A percentile compares a stretch with the other conserved stretches of the same genome.
Evolutionary conservation across 1,140 invertebrate species (phyloP).

Genomic region (Arctopsyche grandis): DNA sequence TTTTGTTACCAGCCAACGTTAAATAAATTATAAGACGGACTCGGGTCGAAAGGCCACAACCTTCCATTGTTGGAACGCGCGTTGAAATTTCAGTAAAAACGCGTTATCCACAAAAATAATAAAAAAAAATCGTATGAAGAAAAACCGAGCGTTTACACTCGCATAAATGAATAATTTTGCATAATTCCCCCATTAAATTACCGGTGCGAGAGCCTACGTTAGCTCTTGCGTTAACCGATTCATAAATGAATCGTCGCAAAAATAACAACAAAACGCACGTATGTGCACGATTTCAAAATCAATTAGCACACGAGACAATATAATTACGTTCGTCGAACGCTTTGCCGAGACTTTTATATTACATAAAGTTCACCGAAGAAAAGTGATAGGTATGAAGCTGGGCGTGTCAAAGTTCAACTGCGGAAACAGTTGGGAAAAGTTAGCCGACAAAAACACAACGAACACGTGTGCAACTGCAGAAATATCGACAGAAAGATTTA

Average conservation of each 20-base stretch:
- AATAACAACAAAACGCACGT: background rate
- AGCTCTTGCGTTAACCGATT: conserved; percentile 20
- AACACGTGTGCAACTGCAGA: too few relatives aligned
- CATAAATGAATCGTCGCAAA: conserved; percentile 10
- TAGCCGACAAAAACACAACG: too few relatives aligned
- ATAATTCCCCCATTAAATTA: conserved; percentile 39
- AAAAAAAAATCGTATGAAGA: background rate
- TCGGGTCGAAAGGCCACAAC: conserved; percentile 17
- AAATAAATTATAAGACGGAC: conserved; percentile 23
- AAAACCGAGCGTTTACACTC: conserved; percentile 18
- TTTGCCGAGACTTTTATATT: too few relatives aligned
- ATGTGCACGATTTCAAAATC: background rate
- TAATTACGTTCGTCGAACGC: too few relatives aligned
- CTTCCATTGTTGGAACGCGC: conserved; percentile 20
- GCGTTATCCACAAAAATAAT: conserved; percentile 1
- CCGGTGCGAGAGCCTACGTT: conserved; percentile 5
- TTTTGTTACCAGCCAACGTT: background rate
- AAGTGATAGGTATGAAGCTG: too few relatives aligned
- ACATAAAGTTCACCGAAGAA: too few relatives aligned
- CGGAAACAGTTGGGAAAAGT: too few relatives aligned
- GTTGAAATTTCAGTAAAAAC: conserved; percentile 6
- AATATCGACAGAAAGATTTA: too few relatives aligned
- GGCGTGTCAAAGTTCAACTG: too few relatives aligned
- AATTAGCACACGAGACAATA: too few relatives aligned
- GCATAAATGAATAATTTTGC: conserved; percentile 46